These are phyloP conservation scores for Prionace glauca DNA, from an alignment of 2,797 vertebrate genomes.

Conservation along the genomic window DNA sequence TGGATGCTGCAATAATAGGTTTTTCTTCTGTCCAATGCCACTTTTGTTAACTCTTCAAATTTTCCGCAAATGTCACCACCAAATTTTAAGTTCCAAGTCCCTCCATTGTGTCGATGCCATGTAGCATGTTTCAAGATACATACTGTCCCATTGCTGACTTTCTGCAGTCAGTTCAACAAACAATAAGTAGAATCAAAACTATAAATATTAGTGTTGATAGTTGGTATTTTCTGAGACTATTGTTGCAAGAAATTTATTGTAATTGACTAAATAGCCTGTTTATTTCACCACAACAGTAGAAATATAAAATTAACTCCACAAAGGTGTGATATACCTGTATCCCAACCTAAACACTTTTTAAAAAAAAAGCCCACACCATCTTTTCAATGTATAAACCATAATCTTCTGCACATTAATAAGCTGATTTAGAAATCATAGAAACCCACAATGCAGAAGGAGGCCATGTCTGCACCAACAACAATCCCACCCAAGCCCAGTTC, in stretches of 20 bases:
- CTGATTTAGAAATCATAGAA: background rate
- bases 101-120: background rate
- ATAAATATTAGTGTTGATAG: background rate
- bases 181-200: background rate
- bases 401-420: background rate
- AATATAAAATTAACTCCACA: background rate
- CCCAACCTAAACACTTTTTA: background rate
- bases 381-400: background rate
- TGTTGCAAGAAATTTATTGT: background rate
- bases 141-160: background rate
- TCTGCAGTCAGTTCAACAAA: background rate
- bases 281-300: background rate
- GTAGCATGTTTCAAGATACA: background rate
- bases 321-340: background rate
- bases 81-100: background rate
- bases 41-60: background rate
- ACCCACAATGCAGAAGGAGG: no score
- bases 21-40: background rate
- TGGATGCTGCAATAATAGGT: background rate
- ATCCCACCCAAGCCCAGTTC: no score
- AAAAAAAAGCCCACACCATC: background rate
- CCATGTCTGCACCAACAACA: no score
- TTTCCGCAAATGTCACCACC: background rate
- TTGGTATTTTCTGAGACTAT: background rate
- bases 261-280: background rate